These are phyloP conservation scores for Dermatemys mawii DNA, from an alignment of 2,113 vertebrate genomes.

Conservation along the genomic window DNA sequence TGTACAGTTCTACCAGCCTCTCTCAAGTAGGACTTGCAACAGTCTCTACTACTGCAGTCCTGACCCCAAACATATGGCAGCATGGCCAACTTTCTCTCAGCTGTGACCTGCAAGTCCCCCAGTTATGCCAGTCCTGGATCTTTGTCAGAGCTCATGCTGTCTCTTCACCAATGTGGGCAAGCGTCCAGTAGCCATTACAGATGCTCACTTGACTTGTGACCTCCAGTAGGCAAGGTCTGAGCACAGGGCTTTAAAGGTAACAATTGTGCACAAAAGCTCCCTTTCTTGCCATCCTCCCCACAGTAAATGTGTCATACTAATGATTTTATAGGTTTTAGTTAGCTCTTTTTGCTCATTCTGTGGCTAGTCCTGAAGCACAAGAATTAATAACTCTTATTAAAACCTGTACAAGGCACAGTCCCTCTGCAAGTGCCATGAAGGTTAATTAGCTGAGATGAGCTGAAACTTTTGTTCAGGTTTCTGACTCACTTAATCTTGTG, in stretches of 20 bases:
- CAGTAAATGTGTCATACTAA: slow-evolving; percentile 55
- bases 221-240: not conserved
- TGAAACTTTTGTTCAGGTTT: slow-evolving; percentile 70
- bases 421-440: slow-evolving; percentile 70
- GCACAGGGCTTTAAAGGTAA: slow-evolving; percentile 29
- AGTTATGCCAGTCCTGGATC: not conserved
- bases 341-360: slow-evolving; percentile 73
- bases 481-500: slow-evolving; percentile 96
- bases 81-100: slow-evolving; percentile 21
- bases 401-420: slow-evolving; percentile 74
- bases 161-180: slow-evolving; percentile 58
- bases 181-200: slow-evolving; percentile 59
- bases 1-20: not conserved
- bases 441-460: slow-evolving; percentile 82
- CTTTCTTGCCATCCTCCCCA: rapidly evolving
- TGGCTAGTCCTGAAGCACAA: slow-evolving; percentile 70
- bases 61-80: slow-evolving; percentile 17
- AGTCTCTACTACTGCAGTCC: slow-evolving; percentile 11
- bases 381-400: slow-evolving; percentile 79
- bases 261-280: not conserved
- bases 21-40: not conserved
- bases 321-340: slow-evolving; percentile 42
- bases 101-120: not conserved
- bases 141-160: too few species aligned
- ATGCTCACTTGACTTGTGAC: slow-evolving; percentile 54